Evolutionary conservation across 2,888 invertebrate genomes (phyloP), one percentile per base, ranked within the genome.

Genomic region (Chrysopilus asiliformis): DNA sequence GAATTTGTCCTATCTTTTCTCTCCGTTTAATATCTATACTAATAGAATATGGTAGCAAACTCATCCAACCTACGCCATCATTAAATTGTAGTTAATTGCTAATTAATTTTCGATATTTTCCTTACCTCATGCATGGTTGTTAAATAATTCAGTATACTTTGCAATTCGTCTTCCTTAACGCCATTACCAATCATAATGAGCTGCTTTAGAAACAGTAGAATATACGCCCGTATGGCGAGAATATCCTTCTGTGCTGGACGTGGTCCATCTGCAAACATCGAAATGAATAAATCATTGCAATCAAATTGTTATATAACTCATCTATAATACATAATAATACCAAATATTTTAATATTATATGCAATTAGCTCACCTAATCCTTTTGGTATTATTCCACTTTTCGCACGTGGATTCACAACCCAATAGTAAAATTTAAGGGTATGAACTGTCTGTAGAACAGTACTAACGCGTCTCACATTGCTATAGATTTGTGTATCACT

Each of bases 361-460:
- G 15, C 9, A 22, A 18, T 20, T 25, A 9, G 66, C 77, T 71
- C 62, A 93, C 94, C 93, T 48, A 90, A 67, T 52, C 93, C 94
- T 66, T 94, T 95, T 15, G 95, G 93, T 40, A 80, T 79, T 54
- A 94, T 91, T 36, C 93, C 93, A 64, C 93, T 94, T 65, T 93
- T 90, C 45, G 86, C 76, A 46, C 86, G 72, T 2, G 98, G 97
- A 70, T 93, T 93, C 41, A 86, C 83, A 30, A 98, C 89, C 97
- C 97, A 99, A 63, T 98, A 98, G 67, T 97, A 98, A 64, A 91
- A 95, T 68, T 98, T 98, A 44, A 99, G 72, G 3, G 98, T 94
- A 63, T 99, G 97, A 48, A 98, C 90, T 17, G 95, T 94, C 67
- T 98, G 97, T 32, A 98, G 70, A 0, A 95, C 94, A 2, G 97